These are phyloP conservation scores for Clivina fossor DNA, from an alignment of 2,888 invertebrate genomes.

Conservation along the genomic window DNA sequence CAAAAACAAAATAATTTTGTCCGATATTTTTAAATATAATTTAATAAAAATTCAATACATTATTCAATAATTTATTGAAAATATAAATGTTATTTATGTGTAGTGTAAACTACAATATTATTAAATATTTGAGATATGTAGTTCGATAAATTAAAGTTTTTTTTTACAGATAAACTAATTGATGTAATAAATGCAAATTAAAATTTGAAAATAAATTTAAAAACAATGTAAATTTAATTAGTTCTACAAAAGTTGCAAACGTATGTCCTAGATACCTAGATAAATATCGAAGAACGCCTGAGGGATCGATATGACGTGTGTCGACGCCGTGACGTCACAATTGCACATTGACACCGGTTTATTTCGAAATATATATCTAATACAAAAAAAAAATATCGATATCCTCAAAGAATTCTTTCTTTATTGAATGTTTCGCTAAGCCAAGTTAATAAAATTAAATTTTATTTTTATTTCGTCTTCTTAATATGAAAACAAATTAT, in stretches of 20 bases:
- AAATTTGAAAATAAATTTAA: not conserved
- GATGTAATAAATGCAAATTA: not conserved
- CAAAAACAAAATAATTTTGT: too few species aligned
- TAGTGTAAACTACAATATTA: not conserved
- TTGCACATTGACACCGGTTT: not conserved
- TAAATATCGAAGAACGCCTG: not conserved
- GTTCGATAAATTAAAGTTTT: not conserved
- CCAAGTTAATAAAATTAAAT: too few species aligned
- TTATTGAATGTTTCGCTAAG: too few species aligned
- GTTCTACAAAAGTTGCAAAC: too few species aligned
- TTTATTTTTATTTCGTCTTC: too few species aligned
- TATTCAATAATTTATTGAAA: too few species aligned
- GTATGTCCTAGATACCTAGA: not conserved
- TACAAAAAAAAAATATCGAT: too few species aligned
- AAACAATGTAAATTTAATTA: not conserved
- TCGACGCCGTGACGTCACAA: slow-evolving; percentile 11
- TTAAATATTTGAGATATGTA: not conserved
- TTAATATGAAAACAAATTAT: too few species aligned
- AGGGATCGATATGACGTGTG: slow-evolving; percentile 18
- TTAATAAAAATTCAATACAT: too few species aligned
- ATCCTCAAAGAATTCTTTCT: too few species aligned
- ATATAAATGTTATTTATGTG: not conserved
- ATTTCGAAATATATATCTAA: too few species aligned
- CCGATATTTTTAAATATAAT: too few species aligned
- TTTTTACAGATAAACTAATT: not conserved